phyloP scores from a whole-genome alignment of 2,113 vertebrate species.

The Pelvicachromis taeniatus region DNA sequence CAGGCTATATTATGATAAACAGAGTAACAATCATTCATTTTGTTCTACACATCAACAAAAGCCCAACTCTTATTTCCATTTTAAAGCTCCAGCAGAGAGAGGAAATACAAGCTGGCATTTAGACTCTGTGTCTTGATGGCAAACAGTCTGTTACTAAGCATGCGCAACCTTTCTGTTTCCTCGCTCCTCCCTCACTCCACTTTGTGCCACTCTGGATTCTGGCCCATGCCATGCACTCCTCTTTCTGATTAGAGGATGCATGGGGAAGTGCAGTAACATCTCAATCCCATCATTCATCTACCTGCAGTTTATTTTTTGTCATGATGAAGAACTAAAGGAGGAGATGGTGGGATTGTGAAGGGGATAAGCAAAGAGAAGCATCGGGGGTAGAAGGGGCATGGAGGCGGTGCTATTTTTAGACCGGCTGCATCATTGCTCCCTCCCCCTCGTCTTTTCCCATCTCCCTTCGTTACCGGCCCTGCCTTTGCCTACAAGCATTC shows the following conservation, averaged over 20 bases:
- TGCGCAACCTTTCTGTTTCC: background rate
- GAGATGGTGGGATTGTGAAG: background rate
- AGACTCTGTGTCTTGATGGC: background rate
- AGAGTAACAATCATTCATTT: background rate
- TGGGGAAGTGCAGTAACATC: background rate
- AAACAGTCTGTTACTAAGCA: background rate
- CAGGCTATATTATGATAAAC: background rate
- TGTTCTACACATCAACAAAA: background rate
- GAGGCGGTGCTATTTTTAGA: constrained; percentile 57
- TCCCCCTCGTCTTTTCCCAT: constrained; percentile 15
- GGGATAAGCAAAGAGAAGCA: background rate
- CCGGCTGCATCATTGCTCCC: constrained; percentile 26
- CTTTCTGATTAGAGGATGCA: background rate
- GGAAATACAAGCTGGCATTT: background rate
- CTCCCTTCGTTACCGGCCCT: constrained; percentile 20
- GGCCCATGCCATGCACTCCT: background rate
- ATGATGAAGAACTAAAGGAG: background rate
- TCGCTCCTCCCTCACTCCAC: background rate
- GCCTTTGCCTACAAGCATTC: constrained; percentile 43
- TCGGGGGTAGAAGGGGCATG: constrained; percentile 20
- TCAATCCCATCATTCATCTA: background rate
- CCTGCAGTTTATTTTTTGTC: background rate
- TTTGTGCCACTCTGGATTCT: background rate
- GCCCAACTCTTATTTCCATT: background rate
- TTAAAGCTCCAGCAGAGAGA: background rate